A percentile compares a stretch with the other conserved stretches of the same genome.
These are phyloP conservation scores for Ophonus ardosiacus DNA, from an alignment of 2,888 invertebrate species.

Conservation along the genomic window DNA sequence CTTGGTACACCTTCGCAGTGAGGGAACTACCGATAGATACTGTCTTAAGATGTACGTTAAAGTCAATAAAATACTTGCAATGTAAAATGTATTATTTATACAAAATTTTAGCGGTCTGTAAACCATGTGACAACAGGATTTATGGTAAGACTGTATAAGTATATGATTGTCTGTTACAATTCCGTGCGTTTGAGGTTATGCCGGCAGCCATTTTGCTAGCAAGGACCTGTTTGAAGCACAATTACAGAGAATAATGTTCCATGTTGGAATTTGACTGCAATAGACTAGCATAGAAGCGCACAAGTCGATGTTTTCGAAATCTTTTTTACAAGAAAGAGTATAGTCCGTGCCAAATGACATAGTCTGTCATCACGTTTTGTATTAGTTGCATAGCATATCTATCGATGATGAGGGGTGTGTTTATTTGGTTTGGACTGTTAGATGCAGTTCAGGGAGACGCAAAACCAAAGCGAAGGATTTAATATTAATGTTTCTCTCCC, in stretches of 20 bases:
- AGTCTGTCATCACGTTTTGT: neutral
- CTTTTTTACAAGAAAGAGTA: conserved; percentile 1
- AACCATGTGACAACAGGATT: no score
- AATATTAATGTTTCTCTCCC: neutral
- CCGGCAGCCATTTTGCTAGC: neutral
- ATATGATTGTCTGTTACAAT: no score
- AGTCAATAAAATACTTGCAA: no score
- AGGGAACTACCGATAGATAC: no score
- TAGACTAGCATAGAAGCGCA: conserved; percentile 59
- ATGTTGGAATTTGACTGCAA: conserved; percentile 60
- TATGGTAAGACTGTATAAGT: no score
- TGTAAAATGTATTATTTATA: no score
- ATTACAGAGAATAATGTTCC: conserved; percentile 46
- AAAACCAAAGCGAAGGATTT: neutral
- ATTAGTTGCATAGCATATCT: no score
- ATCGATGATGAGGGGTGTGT: no score
- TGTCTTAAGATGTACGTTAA: no score
- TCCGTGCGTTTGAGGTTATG: neutral
- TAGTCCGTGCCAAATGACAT: conserved; percentile 9
- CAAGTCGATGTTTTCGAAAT: conserved; percentile 35
- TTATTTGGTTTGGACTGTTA: neutral
- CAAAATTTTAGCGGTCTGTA: no score
- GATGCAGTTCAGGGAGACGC: neutral
- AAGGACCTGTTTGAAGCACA: conserved; percentile 48
- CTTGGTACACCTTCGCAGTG: no score